Evolutionary conservation across 2,888 invertebrate genomes (phyloP).

Genomic region (Liopterus haemorrhoidalis): DNA sequence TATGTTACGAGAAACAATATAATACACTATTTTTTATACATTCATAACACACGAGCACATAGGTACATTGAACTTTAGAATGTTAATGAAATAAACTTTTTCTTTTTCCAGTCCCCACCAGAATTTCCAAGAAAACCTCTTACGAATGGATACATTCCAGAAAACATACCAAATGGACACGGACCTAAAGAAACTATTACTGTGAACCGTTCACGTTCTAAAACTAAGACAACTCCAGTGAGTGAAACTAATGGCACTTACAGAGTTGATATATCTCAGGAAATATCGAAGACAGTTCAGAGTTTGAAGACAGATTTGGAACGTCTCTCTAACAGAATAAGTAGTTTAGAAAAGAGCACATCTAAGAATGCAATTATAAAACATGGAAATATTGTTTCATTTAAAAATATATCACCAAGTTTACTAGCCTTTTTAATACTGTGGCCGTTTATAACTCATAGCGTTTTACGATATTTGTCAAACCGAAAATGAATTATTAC

Average conservation of each 20-base stretch:
- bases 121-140: constrained; percentile 30
- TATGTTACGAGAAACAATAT: too few relatives aligned
- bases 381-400: constrained; percentile 15
- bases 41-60: too few relatives aligned
- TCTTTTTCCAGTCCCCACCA: constrained; percentile 37
- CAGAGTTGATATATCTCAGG: constrained; percentile 46
- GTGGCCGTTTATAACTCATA: constrained; percentile 60
- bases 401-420: constrained; percentile 40
- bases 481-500: constrained; percentile 8
- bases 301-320: constrained; percentile 49
- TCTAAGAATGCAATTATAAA: constrained; percentile 25
- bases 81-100: constrained; percentile 1
- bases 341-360: constrained; percentile 41
- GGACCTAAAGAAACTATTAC: constrained; percentile 34
- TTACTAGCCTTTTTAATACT: constrained; percentile 54
- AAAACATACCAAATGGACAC: constrained; percentile 32
- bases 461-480: constrained; percentile 4
- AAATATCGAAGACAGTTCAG: constrained; percentile 48
- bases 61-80: too few relatives aligned
- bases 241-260: constrained; percentile 33
- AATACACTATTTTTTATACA: too few relatives aligned
- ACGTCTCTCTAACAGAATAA: constrained; percentile 45
- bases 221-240: constrained; percentile 32
- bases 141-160: constrained; percentile 9
- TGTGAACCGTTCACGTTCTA: constrained; percentile 35